phyloP scores from a whole-genome alignment of 2,113 vertebrate genomes.

The Glaucomys volans region DNA sequence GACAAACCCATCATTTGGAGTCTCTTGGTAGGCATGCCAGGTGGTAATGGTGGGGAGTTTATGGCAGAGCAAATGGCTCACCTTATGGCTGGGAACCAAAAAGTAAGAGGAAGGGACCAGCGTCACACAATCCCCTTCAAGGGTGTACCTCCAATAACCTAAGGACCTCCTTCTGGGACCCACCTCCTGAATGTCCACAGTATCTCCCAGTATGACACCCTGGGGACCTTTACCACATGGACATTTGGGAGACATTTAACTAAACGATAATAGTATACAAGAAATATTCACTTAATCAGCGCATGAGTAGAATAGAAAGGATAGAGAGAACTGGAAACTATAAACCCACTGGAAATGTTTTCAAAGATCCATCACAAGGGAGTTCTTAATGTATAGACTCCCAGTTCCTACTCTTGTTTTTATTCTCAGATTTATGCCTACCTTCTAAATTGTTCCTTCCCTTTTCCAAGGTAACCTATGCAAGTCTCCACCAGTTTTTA shows the following conservation, averaged over 20 bases:
- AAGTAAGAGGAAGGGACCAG: neutral
- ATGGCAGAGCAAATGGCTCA: neutral
- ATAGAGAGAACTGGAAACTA: neutral
- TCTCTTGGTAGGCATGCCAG: neutral
- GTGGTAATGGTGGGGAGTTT: neutral
- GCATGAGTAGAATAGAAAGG: neutral
- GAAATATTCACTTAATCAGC: neutral
- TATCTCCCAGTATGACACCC: too few species aligned
- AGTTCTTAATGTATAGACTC: neutral
- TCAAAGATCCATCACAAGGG: neutral
- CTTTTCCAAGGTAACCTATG: neutral
- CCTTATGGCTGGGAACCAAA: neutral
- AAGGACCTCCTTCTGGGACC: neutral
- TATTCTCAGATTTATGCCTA: neutral
- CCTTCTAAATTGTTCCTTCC: neutral
- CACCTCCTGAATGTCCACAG: neutral
- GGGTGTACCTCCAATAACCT: too few species aligned
- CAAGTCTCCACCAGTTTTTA: neutral
- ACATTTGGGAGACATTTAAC: too few species aligned
- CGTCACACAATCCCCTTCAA: too few species aligned
- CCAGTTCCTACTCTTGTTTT: neutral
- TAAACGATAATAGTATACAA: neutral
- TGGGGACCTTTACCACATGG: neutral
- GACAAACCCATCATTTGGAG: neutral
- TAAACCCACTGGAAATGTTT: neutral